Percentiles rank a stretch among this genome's conserved stretches.
These are phyloP conservation scores for Arrhamphus sclerolepis DNA, from an alignment of 2,797 vertebrate species.

Conservation along the genomic window DNA sequence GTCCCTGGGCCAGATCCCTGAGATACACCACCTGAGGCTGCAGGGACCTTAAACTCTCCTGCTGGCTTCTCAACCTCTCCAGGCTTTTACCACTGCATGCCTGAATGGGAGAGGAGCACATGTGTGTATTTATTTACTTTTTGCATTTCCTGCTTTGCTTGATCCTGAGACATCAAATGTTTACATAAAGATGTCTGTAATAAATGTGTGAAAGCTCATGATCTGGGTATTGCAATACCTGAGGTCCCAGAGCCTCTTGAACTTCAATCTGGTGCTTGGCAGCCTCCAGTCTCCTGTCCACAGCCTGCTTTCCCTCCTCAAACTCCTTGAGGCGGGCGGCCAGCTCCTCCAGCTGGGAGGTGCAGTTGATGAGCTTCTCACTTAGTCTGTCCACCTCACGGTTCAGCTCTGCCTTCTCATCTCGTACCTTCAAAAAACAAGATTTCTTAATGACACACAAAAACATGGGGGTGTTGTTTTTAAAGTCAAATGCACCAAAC, in stretches of 20 bases:
- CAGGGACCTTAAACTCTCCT: conserved; percentile 88
- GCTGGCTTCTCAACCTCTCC: conserved; percentile 90
- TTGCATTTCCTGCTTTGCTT: too few species aligned
- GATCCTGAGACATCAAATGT: background rate
- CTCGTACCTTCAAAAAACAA: conserved; percentile 77
- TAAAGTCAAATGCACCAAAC: too few species aligned
- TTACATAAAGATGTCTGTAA: too few species aligned
- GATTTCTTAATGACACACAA: background rate
- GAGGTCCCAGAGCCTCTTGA: conserved; percentile 91
- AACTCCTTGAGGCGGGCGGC: conserved; percentile 92
- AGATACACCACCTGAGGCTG: conserved; percentile 93
- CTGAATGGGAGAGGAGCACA: conserved; percentile 60
- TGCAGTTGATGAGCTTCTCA: conserved; percentile 86
- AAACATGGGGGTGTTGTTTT: too few species aligned
- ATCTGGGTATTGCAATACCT: conserved; percentile 49
- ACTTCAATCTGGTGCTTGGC: conserved; percentile 95
- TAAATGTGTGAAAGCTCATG: too few species aligned
- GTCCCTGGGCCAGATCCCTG: conserved; percentile 88
- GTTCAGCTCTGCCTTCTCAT: conserved; percentile 92
- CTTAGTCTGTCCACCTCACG: conserved; percentile 88
- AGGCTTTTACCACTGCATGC: conserved; percentile 96
- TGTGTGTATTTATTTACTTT: too few species aligned
- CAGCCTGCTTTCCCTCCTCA: conserved; percentile 90
- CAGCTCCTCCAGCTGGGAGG: conserved; percentile 92
- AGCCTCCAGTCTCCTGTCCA: conserved; percentile 93